Evolutionary conservation across 2,113 vertebrate genomes (phyloP), one percentile per base, ranked within the genome.

Genomic region (Dicaeum eximium): DNA sequence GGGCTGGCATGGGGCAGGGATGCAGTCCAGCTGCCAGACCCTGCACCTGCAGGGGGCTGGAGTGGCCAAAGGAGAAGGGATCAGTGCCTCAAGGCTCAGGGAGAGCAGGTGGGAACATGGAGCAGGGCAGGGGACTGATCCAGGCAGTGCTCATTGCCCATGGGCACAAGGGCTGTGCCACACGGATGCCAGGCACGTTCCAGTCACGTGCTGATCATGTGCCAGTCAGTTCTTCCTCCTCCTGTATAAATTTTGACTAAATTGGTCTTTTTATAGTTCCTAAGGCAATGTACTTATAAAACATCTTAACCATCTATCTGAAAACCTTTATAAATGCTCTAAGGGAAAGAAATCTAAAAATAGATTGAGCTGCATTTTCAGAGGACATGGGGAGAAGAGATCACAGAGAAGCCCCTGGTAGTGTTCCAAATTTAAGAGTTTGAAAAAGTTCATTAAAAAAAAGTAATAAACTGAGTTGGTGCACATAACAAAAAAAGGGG

Each of bases 111-210:
- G 42, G 50, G 35, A 24, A 15, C 42, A 35, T 1, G 1, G 21
- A 42, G 21, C 35, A 35, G 25, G 25, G 31, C 42, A 56, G 18
- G 57, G 35, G 44, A 37, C 25, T 6, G 21, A 80, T 25, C 35
- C 75, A 64, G 66, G 66, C 57, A 48, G 42, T 19, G 25, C 35
- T 42, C 35, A 31, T 30, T 17, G 10, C 14, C 25, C 11, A 3
- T 3, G 5, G n/a, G 35, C 13, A 56, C 40, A 35, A 48, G 35
- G 50, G n/a, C 17, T 56, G 40, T 31, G 48, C 31, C 15, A 19
- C 31, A 48, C 0, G 1, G 24, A 5, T 11, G 20, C 19, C 56
- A 20, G 38, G 10, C 28, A 45, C 3, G 11, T 37, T 54, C 27
- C 40, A 80, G 50, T 14, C 64, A 19, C 0, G 0, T 31, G 45